phyloP scores from a whole-genome alignment of 2,888 invertebrate species.

The Orchesella flavescens region DNA sequence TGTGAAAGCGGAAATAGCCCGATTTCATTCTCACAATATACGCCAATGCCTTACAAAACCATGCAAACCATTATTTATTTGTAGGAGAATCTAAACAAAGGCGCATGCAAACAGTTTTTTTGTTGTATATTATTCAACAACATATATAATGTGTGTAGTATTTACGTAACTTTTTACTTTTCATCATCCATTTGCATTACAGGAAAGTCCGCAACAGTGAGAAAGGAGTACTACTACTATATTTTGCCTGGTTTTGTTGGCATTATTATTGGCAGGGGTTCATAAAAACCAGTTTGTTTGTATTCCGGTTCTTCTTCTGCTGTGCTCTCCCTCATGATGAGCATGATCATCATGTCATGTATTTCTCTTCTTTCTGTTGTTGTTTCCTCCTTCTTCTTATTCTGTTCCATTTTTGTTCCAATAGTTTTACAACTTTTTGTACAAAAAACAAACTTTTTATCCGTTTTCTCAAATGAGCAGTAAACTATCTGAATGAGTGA shows the following conservation, averaged over 20 bases:
- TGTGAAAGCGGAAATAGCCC: not conserved
- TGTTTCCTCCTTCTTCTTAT: not conserved
- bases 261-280: slow-evolving; percentile 30
- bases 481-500: not conserved
- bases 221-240: not conserved
- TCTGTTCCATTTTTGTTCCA: slow-evolving; percentile 33
- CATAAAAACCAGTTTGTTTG: slow-evolving; percentile 50
- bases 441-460: not conserved
- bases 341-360: slow-evolving; percentile 3
- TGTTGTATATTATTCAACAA: no score
- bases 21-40: not conserved
- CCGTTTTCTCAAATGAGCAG: not conserved
- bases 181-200: not conserved
- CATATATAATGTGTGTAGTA: not conserved
- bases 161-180: slow-evolving; percentile 1
- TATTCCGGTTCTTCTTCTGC: slow-evolving; percentile 31
- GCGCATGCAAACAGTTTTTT: no score
- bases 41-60: not conserved
- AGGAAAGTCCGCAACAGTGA: no score
- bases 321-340: slow-evolving; percentile 12
- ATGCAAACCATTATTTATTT: not conserved
- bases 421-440: slow-evolving; percentile 31
- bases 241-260: slow-evolving; percentile 5
- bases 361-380: slow-evolving; percentile 10
- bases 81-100: not conserved